Conservation (phyloP, 2,888 invertebrate genomes). For the Orthonevra nobilis region DNA sequence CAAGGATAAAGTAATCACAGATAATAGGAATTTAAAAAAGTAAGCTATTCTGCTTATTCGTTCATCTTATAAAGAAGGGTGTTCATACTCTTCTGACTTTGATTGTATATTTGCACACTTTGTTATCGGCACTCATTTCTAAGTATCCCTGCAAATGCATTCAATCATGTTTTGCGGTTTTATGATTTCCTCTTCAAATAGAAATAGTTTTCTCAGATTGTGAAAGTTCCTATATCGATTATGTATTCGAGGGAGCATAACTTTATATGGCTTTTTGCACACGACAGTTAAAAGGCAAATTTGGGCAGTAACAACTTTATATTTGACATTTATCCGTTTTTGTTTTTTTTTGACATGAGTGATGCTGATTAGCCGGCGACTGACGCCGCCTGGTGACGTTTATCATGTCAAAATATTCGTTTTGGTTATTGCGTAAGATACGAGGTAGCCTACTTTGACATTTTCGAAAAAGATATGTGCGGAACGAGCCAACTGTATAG, state of each 20-base stretch:
- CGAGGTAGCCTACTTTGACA: no score
- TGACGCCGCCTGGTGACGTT: no score
- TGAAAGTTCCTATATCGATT: conserved; percentile 22
- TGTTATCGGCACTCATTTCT: neutral
- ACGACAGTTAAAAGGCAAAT: neutral
- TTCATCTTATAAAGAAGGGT: no score
- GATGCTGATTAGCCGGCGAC: no score
- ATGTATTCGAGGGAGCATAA: conserved; percentile 3
- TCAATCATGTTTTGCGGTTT: conserved; percentile 13
- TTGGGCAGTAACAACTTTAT: neutral
- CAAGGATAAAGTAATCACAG: no score
- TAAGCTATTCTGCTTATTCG: no score
- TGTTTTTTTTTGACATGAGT: no score
- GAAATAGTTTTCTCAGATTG: conserved; percentile 2
- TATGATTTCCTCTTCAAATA: neutral
- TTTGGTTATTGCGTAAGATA: conserved; percentile 9
- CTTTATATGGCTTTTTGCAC: neutral
- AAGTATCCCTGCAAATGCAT: conserved; percentile 3
- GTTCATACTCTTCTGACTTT: no score
- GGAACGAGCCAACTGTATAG: no score
- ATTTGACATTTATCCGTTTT: conserved; percentile 14
- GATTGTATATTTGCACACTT: no score
- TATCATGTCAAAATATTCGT: neutral
- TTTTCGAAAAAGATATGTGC: no score
- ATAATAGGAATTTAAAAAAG: no score